Evolutionary conservation across 2,888 invertebrate species (phyloP).

Genomic region (Microctonus hyperodae): DNA sequence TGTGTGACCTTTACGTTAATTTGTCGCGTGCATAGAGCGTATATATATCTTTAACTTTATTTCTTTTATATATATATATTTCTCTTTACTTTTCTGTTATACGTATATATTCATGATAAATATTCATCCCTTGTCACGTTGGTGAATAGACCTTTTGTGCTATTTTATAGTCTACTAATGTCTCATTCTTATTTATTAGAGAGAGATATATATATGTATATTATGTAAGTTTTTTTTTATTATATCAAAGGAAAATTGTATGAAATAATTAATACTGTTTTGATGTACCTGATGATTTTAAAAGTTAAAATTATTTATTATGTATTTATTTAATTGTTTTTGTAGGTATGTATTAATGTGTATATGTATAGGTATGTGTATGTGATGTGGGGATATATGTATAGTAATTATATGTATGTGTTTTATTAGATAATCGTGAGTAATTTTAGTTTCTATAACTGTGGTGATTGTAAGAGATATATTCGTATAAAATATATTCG

Average conservation of each 20-base stretch:
- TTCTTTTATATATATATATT: background rate
- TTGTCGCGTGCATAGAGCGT: conserved; percentile 11
- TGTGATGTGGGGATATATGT: background rate
- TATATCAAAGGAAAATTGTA: background rate
- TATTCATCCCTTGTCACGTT: conserved; percentile 43
- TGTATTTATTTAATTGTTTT: too few species aligned
- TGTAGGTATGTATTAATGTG: too few species aligned
- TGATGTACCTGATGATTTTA: too few species aligned
- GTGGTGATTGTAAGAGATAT: background rate
- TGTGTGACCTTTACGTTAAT: conserved; percentile 31
- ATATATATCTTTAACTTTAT: background rate
- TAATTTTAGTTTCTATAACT: background rate
- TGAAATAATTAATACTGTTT: background rate
- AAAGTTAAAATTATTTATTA: too few species aligned
- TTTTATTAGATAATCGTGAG: background rate
- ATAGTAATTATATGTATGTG: background rate
- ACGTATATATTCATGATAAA: conserved; percentile 37
- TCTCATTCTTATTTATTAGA: background rate
- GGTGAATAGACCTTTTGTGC: conserved; percentile 19
- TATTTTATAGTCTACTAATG: background rate
- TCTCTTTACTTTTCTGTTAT: background rate
- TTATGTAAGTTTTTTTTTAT: background rate
- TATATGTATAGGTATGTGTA: too few species aligned
- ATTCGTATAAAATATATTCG: background rate
- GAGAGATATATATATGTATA: background rate